phyloP scores from a whole-genome alignment of 2,888 invertebrate species.

The Agriopis marginaria region DNA sequence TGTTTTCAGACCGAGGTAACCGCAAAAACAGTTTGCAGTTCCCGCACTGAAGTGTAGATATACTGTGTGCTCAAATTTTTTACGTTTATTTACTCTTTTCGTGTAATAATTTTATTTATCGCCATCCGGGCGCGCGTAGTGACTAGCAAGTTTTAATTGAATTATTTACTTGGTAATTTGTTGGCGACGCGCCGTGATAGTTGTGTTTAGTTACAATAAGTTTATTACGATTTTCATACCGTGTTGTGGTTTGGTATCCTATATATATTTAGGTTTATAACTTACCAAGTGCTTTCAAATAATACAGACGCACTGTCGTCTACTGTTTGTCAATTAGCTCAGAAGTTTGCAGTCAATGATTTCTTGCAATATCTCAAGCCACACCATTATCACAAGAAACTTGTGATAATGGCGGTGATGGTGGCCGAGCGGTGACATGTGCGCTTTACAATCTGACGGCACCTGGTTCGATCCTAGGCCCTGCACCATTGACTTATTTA shows the following conservation, averaged over 20 bases:
- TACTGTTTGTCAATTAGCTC: no score
- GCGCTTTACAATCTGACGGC: no score
- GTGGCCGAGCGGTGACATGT: no score
- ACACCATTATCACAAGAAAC: no score
- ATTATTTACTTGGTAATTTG: conserved; percentile 76
- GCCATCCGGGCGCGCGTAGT: conserved; percentile 63
- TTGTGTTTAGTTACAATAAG: conserved; percentile 21
- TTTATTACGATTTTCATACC: conserved; percentile 14
- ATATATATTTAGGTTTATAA: not conserved
- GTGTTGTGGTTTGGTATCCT: conserved; percentile 9
- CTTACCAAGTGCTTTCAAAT: no score
- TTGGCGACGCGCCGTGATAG: conserved; percentile 51
- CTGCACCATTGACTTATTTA: no score
- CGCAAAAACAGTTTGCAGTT: conserved; percentile 56
- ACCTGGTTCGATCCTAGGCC: no score
- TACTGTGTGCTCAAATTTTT: conserved; percentile 48
- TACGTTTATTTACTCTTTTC: conserved; percentile 53
- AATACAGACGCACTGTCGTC: no score
- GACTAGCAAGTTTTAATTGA: conserved; percentile 76
- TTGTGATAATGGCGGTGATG: no score
- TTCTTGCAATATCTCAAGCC: no score
- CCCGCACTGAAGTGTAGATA: conserved; percentile 46
- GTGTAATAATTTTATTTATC: conserved; percentile 76
- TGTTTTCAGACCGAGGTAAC: conserved; percentile 48
- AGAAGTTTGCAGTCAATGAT: no score